These are phyloP conservation scores for Gyps fulvus DNA, from an alignment of 2,113 vertebrate genomes.

Conservation along the genomic window DNA sequence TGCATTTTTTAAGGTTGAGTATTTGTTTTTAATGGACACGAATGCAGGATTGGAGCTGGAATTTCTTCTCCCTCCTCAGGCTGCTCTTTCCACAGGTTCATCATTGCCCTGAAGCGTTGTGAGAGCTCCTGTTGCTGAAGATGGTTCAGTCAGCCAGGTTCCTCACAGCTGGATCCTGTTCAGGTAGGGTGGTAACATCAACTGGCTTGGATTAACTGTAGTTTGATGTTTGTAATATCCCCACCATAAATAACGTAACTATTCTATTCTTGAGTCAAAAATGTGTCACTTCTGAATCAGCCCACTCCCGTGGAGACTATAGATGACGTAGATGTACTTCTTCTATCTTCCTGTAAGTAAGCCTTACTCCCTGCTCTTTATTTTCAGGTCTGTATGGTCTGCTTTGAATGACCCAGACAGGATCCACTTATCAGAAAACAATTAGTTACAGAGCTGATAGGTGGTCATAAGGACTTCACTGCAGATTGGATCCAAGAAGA, in stretches of 20 bases:
- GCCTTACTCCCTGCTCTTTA: neutral
- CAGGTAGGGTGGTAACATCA: neutral
- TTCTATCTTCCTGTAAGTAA: neutral
- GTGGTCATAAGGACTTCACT: neutral
- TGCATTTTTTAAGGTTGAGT: neutral
- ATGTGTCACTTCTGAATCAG: neutral
- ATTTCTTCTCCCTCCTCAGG: neutral
- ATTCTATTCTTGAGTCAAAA: neutral
- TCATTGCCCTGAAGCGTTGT: neutral
- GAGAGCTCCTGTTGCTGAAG: neutral
- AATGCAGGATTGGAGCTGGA: neutral
- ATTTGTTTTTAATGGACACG: neutral
- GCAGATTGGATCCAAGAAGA: neutral
- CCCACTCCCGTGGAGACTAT: rapidly evolving
- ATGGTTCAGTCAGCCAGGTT: neutral
- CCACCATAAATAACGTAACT: neutral
- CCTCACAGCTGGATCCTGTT: neutral
- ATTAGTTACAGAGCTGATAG: neutral
- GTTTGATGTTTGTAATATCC: neutral
- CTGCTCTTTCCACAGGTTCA: neutral
- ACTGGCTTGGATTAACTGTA: neutral
- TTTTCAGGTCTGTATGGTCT: neutral
- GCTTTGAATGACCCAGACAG: neutral
- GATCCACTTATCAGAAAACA: neutral
- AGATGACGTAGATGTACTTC: neutral